Conservation (phyloP, 2,797 vertebrate genomes). For the Anguilla marmorata region DNA sequence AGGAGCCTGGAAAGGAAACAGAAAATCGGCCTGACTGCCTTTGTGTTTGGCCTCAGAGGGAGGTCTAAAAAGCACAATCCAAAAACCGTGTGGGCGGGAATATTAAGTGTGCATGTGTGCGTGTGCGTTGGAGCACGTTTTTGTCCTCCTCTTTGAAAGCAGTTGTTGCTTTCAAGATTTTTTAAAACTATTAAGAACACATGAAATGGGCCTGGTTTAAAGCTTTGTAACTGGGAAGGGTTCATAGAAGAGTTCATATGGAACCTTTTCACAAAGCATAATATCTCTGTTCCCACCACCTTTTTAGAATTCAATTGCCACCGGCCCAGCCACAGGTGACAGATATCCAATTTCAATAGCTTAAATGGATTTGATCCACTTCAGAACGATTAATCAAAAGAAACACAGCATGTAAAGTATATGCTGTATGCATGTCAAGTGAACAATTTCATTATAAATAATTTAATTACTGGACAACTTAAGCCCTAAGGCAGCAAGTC, state of each 20-base stretch:
- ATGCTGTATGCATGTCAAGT: not conserved
- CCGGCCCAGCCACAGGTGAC: not conserved
- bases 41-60: slow-evolving; percentile 45
- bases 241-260: not conserved
- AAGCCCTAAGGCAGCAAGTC: not conserved
- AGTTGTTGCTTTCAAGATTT: not conserved
- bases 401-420: not conserved
- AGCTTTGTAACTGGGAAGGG: not conserved
- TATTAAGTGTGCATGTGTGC: not conserved
- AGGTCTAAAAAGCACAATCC: slow-evolving; percentile 8
- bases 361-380: not conserved
- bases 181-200: not conserved
- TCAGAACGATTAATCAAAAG: not conserved
- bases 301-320: not conserved
- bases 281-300: not conserved
- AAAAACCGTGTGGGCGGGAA: slow-evolving; percentile 14
- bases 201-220: not conserved
- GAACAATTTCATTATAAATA: not conserved
- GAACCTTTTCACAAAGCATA: not conserved
- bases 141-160: not conserved
- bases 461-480: not conserved
- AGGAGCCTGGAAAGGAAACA: slow-evolving; percentile 46
- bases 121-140: not conserved
- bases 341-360: not conserved
- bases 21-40: slow-evolving; percentile 48